Base-by-base conservation (phyloP, 2,113 vertebrate species). In the Dipodomys spectabilis region DNA sequence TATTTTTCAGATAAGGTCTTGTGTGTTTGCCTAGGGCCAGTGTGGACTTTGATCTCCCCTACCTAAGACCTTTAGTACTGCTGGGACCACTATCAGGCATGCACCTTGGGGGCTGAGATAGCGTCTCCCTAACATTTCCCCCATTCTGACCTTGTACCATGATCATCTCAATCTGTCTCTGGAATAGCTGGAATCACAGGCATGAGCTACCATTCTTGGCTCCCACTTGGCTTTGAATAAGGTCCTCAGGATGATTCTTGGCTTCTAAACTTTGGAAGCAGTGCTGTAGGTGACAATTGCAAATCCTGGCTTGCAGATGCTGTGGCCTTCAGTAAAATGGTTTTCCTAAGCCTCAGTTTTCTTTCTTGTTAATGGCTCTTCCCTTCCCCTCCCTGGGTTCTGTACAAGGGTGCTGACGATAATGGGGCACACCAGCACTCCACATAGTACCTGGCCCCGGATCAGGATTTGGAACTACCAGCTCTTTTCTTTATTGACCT, bases 271-370 rank as follows among this genome's bases (percentile, higher is more conserved):
- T 45, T 39, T 64, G 88, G 32, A 39, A 72, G 30, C 25, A 44
- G n/a, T 18, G 1, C 20, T 28, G 1, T 25, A 22, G 44, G 30
- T 25, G 20, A 45, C 65, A 65, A 11, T 28, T 74, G 80, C 23
- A 16, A 65, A 68, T 75, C 67, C 71, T 44, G 53, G 18, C 30
- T 88, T 32, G 27, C 67, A 23, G 35, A 45, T 30, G 15, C 16
- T 22, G 18, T 11, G 44, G 30, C 22, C 32, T 60, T 78, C 62
- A 27, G 5, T n/a, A 15, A 35, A 20, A 39, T 57, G 9, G 3
- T 86, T 80, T 80, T 53, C n/a, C 85, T 82, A 68, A 53, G 80
- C 78, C 82, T 92, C 57, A 6, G 22, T 95, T 84, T 89, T 68
- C 28, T 65, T 94, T 88, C n/a, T 57, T 83, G 16, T 90, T 2